Conservation (phyloP, 2,113 vertebrate genomes). For the Hydrochoerus hydrochaeris region DNA sequence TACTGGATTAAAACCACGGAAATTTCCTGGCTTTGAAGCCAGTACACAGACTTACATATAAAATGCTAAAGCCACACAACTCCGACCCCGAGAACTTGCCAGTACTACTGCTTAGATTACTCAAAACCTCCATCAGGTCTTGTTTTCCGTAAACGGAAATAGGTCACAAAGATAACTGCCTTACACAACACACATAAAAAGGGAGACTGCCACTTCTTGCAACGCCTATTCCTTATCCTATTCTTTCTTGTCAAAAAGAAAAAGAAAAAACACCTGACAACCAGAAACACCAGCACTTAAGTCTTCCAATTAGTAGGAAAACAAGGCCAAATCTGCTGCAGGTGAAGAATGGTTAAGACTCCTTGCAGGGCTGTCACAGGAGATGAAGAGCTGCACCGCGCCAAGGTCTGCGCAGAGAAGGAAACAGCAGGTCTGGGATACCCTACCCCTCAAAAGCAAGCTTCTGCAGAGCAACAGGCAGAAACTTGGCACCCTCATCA, state of each 20-base stretch:
- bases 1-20: neutral
- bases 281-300: neutral
- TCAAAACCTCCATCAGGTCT: neutral
- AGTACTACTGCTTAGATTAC: neutral
- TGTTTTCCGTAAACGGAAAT: neutral
- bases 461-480: constrained; percentile 21
- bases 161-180: neutral
- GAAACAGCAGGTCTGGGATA: neutral
- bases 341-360: neutral
- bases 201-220: neutral
- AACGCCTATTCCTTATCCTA: constrained; percentile 2
- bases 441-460: neutral
- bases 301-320: neutral
- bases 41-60: neutral
- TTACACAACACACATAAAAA: neutral
- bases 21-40: neutral
- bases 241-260: neutral
- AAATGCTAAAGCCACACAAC: neutral
- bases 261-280: constrained; percentile 12
- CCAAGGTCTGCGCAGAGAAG: constrained; percentile 26
- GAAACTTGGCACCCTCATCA: constrained; percentile 59
- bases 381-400: constrained; percentile 46
- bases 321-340: neutral
- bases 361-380: neutral
- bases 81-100: neutral